These are phyloP conservation scores for Sogatella furcifera DNA, from an alignment of 1,140 invertebrate species.

Conservation along the genomic window DNA sequence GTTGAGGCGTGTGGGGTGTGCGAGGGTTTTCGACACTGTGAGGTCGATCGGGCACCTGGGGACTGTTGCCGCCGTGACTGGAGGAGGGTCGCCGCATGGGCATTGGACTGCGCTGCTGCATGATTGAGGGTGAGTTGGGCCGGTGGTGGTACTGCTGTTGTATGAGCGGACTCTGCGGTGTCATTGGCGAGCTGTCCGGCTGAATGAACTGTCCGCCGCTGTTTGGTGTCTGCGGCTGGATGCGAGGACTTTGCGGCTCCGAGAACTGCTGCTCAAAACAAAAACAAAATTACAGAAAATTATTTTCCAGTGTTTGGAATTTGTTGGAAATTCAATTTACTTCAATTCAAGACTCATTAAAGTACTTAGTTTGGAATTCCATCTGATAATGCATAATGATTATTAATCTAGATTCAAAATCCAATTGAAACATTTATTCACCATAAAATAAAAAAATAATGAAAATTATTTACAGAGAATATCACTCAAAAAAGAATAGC, in stretches of 20 bases:
- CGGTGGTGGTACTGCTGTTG: constrained; percentile 26
- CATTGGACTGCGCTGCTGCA: constrained; percentile 43
- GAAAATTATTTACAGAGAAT: too few species aligned
- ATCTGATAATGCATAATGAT: too few species aligned
- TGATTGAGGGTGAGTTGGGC: constrained; percentile 36
- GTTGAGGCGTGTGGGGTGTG: constrained; percentile 29
- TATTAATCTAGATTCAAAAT: too few species aligned
- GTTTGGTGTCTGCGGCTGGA: constrained; percentile 16
- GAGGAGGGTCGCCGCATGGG: constrained; percentile 41
- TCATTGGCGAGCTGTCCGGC: constrained; percentile 49
- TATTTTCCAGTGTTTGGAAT: too few species aligned
- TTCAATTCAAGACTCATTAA: too few species aligned
- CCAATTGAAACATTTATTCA: too few species aligned
- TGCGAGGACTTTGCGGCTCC: constrained; percentile 24
- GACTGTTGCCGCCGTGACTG: constrained; percentile 39
- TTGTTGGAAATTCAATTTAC: too few species aligned
- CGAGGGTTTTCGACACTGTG: constrained; percentile 45
- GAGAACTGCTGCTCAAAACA: neutral
- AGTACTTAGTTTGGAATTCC: too few species aligned
- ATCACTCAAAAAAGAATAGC: too few species aligned
- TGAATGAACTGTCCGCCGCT: constrained; percentile 34
- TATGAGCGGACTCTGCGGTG: constrained; percentile 46
- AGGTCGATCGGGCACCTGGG: constrained; percentile 38
- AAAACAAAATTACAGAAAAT: too few species aligned
- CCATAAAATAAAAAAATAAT: too few species aligned